Evolutionary conservation across 2,888 invertebrate species (phyloP).

Genomic region (Onchidella celtica): DNA sequence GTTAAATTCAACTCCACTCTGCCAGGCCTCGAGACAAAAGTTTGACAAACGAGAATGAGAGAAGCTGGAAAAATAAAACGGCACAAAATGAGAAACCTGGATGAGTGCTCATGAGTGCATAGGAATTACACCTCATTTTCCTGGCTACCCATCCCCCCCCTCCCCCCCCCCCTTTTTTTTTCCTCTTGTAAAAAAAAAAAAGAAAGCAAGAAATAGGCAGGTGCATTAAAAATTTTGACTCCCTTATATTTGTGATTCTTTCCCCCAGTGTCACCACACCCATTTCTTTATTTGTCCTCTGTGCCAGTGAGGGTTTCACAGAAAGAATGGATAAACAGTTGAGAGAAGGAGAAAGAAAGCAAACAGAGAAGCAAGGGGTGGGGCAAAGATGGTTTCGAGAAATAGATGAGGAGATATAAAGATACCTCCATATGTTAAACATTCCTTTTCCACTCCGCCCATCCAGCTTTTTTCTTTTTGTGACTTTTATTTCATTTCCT

Average conservation of each 20-base stretch:
- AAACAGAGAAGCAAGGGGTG: slow-evolving; percentile 12
- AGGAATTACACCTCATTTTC: not conserved
- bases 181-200: not conserved
- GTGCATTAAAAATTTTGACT: slow-evolving; percentile 6
- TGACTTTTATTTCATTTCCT: too few relatives aligned
- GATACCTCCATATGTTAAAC: too few relatives aligned
- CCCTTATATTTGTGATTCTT: slow-evolving; percentile 3
- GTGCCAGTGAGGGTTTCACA: not conserved
- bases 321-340: not conserved
- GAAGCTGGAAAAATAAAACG: not conserved
- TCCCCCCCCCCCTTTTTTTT: not conserved
- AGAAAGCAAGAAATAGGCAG: too few relatives aligned
- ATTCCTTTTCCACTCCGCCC: too few relatives aligned
- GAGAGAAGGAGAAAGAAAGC: not conserved
- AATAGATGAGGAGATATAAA: too few relatives aligned
- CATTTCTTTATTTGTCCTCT: slow-evolving; percentile 6
- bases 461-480: too few relatives aligned
- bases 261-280: not conserved
- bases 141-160: too few relatives aligned
- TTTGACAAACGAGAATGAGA: not conserved
- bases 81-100: not conserved
- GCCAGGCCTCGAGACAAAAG: too few relatives aligned
- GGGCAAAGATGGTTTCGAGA: not conserved
- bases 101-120: not conserved
- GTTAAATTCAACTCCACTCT: not conserved